phyloP scores from a whole-genome alignment of 2,888 invertebrate species.

The Lepidochrysops patricia region DNA sequence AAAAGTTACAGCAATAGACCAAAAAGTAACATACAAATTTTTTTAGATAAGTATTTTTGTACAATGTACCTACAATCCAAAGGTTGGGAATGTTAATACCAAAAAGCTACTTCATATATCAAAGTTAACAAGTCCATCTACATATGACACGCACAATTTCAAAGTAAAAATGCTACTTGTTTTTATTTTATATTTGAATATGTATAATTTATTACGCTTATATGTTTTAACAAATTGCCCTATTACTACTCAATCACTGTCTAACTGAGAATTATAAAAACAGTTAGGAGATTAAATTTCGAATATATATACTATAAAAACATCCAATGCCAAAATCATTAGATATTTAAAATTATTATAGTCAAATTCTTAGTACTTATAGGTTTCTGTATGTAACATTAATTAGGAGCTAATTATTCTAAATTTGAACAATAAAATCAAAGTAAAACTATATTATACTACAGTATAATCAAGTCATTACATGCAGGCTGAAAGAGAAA shows the following conservation, averaged over 20 bases:
- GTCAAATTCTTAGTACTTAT: constrained; percentile 14
- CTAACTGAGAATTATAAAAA: constrained; percentile 2
- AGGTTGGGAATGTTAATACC: not conserved
- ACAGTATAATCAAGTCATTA: not conserved
- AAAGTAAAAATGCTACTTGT: not conserved
- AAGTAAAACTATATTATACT: not conserved
- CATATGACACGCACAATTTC: not conserved
- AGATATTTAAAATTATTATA: not conserved
- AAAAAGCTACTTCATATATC: not conserved
- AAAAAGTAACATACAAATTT: not conserved
- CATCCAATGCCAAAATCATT: not conserved
- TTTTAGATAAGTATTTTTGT: not conserved
- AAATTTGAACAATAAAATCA: constrained; percentile 2
- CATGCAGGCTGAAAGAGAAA: not conserved
- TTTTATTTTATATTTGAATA: not conserved
- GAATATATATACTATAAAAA: constrained; percentile 9
- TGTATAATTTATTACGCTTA: not conserved
- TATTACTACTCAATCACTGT: constrained; percentile 11
- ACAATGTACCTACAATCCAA: not conserved
- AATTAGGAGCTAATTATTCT: constrained; percentile 9
- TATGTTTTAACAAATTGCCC: not conserved
- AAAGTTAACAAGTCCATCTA: not conserved
- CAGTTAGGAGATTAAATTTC: constrained; percentile 3
- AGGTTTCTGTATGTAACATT: constrained; percentile 25
- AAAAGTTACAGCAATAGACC: not conserved